Evolutionary conservation across 1,140 invertebrate genomes (phyloP).

Genomic region (Zaprionus kolodkinae): DNA sequence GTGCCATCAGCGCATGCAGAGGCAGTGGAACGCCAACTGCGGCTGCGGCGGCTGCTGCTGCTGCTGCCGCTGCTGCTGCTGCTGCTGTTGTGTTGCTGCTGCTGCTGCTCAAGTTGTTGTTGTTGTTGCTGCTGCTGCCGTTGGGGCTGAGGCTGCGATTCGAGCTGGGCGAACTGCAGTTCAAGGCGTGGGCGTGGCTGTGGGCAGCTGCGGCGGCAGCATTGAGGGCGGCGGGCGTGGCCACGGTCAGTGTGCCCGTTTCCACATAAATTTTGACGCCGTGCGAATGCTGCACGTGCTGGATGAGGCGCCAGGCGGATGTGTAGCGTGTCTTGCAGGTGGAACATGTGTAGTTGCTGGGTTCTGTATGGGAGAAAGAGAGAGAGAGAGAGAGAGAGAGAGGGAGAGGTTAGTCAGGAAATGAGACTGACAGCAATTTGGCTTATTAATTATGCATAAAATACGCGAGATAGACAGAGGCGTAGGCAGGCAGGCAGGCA

Average conservation of each 20-base stretch:
- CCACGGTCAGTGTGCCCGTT: slow-evolving; percentile 64
- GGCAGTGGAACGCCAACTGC: slow-evolving; percentile 29
- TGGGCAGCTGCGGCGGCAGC: slow-evolving; percentile 49
- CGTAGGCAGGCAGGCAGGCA: background rate
- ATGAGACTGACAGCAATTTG: slow-evolving; percentile 61
- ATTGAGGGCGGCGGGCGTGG: slow-evolving; percentile 69
- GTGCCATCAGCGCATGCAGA: slow-evolving; percentile 44
- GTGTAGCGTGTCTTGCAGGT: slow-evolving; percentile 95
- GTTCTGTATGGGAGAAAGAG: slow-evolving; percentile 88
- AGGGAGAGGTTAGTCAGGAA: slow-evolving; percentile 62
- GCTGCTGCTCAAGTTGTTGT: background rate
- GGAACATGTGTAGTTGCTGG: slow-evolving; percentile 96
- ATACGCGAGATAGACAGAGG: background rate
- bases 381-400: slow-evolving; percentile 73
- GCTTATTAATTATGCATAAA: slow-evolving; percentile 74
- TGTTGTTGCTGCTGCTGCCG: too few relatives aligned
- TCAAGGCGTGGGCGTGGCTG: background rate
- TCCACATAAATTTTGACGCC: slow-evolving; percentile 97
- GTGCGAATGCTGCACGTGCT: slow-evolving; percentile 97
- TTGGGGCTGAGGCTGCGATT: slow-evolving; percentile 36
- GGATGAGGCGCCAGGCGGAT: slow-evolving; percentile 96
- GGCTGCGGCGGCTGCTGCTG: slow-evolving; percentile 26
- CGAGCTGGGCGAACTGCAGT: slow-evolving; percentile 22
- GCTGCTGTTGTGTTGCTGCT: background rate
- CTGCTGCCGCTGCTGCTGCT: slow-evolving; percentile 7